Evolutionary conservation across 2,113 vertebrate genomes (phyloP), one percentile per base, ranked within the genome.

Genomic region (Elanus axillaris): DNA sequence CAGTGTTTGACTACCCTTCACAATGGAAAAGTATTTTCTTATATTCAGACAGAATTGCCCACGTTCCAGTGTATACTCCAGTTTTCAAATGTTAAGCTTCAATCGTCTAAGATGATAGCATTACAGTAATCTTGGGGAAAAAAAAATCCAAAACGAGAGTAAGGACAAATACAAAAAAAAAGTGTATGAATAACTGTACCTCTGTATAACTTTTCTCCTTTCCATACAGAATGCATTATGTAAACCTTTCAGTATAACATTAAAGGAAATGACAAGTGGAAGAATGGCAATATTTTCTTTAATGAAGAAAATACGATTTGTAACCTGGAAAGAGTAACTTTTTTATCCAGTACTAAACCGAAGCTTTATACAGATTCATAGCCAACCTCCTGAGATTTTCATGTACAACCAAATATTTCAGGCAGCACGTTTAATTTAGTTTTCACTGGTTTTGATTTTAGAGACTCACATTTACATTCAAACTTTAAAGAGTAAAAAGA

Each of bases 291-390:
- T 90, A 92, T 67, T 91, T 95, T 96, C 86, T 97, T 97, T 97
- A 97, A 97, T 96, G 95, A 96, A 94, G 94, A 96, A 96, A 97
- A 94, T 79, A 94, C 5, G 7, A 95, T 73, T 93, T 92, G 53
- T 85, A 89, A 95, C 85, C 84, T 92, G 88, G 67, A 91, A 93
- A 86, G 74, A 89, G 58, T 86, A 95, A 93, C 53, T 40, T 84
- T 60, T 86, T 88, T 27, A 94, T 89, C 80, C 94, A 94, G 80
- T 63, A 93, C 89, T 95, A 95, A 96, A 94, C 56, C 50, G n/a
- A 96, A 91, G 74, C 55, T 71, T 89, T 58, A 64, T 17, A 90
- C 42, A 94, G 71, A 96, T 48, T 69, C 62, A 71, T 71, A 96
- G 87, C 50, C 91, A 95, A 55, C 74, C 59, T 91, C 91, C 91